Percentiles rank a stretch among this genome's conserved stretches.
These are phyloP conservation scores for Hestina assimilis DNA, from an alignment of 1,140 invertebrate species.

Conservation along the genomic window DNA sequence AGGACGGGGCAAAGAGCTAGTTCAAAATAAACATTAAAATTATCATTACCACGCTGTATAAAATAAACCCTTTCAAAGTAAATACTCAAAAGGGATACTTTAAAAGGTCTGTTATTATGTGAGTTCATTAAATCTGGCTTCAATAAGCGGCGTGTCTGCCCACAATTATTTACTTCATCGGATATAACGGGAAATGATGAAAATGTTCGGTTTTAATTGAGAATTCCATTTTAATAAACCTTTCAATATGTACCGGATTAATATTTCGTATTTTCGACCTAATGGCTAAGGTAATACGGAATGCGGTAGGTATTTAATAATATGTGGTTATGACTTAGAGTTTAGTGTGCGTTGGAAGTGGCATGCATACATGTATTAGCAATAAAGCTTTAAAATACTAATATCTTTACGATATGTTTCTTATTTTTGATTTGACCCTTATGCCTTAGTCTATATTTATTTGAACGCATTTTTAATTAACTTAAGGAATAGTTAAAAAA, in stretches of 20 bases:
- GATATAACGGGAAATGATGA: constrained; percentile 15
- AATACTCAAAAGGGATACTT: constrained; percentile 5
- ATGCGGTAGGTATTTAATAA: constrained; percentile 10
- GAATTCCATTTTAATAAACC: constrained; percentile 29
- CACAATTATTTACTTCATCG: constrained; percentile 25
- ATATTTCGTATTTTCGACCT: background rate
- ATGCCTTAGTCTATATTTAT: no score
- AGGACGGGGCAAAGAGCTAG: background rate
- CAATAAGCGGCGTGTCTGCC: constrained; percentile 5
- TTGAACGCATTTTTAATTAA: no score
- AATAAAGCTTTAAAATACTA: no score
- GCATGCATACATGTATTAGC: no score
- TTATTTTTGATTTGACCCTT: no score
- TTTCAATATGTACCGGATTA: constrained; percentile 8
- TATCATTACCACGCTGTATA: no score
- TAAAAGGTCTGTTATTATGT: background rate
- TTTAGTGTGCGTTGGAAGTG: background rate
- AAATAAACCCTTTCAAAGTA: background rate
- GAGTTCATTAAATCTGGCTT: constrained; percentile 15
- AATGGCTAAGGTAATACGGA: background rate
- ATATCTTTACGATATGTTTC: no score
- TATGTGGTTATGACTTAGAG: constrained; percentile 1
- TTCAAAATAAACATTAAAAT: background rate
- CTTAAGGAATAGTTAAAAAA: no score
- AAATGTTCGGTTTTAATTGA: constrained; percentile 28